A percentile compares a stretch with the other conserved stretches of the same genome.
Evolutionary conservation across 2,113 vertebrate species (phyloP).

Genomic region (Rutilus rutilus): DNA sequence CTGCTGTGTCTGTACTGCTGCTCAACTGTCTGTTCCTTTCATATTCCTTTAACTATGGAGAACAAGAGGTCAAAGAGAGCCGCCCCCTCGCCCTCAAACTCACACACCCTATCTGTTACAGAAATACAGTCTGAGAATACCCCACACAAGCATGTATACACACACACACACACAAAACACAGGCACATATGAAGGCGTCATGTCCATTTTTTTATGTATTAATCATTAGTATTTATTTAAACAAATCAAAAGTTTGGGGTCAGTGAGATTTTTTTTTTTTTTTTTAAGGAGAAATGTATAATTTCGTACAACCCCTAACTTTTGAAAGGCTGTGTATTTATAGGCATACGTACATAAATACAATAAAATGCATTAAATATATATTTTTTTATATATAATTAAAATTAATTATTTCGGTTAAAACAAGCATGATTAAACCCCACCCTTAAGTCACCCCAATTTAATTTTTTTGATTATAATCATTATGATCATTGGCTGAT

Average conservation of each 20-base stretch:
- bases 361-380: neutral
- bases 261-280: neutral
- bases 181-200: neutral
- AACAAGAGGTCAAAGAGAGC: conserved; percentile 80
- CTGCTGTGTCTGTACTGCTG: conserved; percentile 82
- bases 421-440: neutral
- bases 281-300: neutral
- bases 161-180: neutral
- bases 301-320: too few species aligned
- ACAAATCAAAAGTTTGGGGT: neutral
- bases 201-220: neutral
- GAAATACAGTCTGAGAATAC: conserved; percentile 26
- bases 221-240: neutral
- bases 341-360: neutral
- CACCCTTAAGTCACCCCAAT: neutral
- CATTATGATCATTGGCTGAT: neutral
- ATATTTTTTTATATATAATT: neutral
- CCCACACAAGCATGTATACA: conserved; percentile 5
- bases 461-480: too few species aligned
- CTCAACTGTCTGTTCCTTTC: conserved; percentile 88
- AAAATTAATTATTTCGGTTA: neutral
- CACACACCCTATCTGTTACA: conserved; percentile 43
- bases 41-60: conserved; percentile 96
- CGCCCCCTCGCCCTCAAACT: conserved; percentile 3
- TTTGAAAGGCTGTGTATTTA: neutral